Evolutionary conservation across 1,140 invertebrate genomes (phyloP).

Genomic region (Telenomus remus): DNA sequence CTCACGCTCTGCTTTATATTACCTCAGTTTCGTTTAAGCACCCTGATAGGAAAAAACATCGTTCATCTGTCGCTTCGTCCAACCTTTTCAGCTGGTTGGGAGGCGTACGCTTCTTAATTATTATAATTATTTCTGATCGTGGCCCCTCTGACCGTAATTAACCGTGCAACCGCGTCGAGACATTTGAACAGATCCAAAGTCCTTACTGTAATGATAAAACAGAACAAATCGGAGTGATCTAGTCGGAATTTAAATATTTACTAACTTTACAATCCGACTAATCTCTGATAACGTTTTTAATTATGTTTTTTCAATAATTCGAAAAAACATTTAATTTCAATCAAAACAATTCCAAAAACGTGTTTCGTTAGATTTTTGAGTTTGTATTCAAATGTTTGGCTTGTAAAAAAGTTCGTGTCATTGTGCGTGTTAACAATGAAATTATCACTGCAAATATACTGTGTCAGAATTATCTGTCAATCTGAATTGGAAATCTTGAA

Average conservation of each 20-base stretch:
- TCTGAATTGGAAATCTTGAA: constrained; percentile 13
- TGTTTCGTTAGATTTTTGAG: no score
- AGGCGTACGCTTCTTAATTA: constrained; percentile 74
- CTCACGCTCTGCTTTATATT: constrained; percentile 47
- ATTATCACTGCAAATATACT: no score
- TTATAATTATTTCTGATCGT: constrained; percentile 74
- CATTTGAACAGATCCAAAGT: constrained; percentile 76
- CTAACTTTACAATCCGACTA: constrained; percentile 11
- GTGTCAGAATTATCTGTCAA: constrained; percentile 15
- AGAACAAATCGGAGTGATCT: constrained; percentile 45
- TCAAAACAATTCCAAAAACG: no score
- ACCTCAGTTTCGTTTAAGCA: constrained; percentile 49
- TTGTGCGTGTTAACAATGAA: no score
- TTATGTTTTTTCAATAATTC: no score
- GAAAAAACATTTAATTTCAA: no score
- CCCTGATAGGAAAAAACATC: constrained; percentile 64
- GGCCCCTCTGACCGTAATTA: constrained; percentile 71
- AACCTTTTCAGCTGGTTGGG: constrained; percentile 62
- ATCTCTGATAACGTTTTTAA: no score
- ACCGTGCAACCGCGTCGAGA: constrained; percentile 69
- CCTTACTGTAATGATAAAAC: constrained; percentile 68
- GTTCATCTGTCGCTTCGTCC: constrained; percentile 63
- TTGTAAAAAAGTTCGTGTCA: no score
- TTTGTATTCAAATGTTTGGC: no score
- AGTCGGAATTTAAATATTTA: constrained; percentile 29